Percentiles rank a stretch among this genome's conserved stretches.
Evolutionary conservation across 1,140 invertebrate species (phyloP).

Genomic region (Cyclargus thomasi): DNA sequence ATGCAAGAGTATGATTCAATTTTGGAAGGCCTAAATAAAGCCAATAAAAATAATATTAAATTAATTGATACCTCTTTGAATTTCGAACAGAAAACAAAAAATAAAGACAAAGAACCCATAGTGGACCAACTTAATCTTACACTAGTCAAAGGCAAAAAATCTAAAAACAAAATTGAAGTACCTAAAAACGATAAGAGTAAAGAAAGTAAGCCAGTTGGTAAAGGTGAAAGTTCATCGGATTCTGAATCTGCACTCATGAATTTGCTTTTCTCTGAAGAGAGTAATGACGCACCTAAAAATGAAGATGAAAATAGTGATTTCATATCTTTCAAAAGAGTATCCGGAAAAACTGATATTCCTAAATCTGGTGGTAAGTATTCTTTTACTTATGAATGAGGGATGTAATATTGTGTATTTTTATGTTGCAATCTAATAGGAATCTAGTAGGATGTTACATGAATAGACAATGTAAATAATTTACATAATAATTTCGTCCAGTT

Average conservation of each 20-base stretch:
- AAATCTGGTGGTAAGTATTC: conserved; percentile 43
- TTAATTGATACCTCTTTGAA: conserved; percentile 44
- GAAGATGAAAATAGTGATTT: conserved; percentile 23
- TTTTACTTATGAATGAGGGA: background rate
- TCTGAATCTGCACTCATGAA: conserved; percentile 55
- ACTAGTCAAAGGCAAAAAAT: conserved; percentile 32
- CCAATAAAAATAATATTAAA: conserved; percentile 38
- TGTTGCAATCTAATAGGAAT: too few species aligned
- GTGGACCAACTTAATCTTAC: conserved; percentile 63
- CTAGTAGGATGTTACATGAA: too few species aligned
- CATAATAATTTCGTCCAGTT: too few species aligned
- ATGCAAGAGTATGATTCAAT: conserved; percentile 54
- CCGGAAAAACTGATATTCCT: conserved; percentile 40
- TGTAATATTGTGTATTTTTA: too few species aligned
- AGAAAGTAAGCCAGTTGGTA: conserved; percentile 19
- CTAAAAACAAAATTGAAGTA: conserved; percentile 20
- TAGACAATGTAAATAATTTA: too few species aligned
- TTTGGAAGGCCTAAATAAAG: conserved; percentile 42
- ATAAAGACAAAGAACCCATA: conserved; percentile 37
- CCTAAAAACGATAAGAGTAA: conserved; percentile 18
- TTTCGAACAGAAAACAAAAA: conserved; percentile 40
- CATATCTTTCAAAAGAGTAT: conserved; percentile 26
- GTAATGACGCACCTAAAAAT: conserved; percentile 31
- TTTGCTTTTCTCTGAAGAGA: conserved; percentile 57
- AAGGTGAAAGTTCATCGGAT: conserved; percentile 42